Base-by-base conservation (phyloP, 2,888 invertebrate species). In the Drosophila ustulata region DNA sequence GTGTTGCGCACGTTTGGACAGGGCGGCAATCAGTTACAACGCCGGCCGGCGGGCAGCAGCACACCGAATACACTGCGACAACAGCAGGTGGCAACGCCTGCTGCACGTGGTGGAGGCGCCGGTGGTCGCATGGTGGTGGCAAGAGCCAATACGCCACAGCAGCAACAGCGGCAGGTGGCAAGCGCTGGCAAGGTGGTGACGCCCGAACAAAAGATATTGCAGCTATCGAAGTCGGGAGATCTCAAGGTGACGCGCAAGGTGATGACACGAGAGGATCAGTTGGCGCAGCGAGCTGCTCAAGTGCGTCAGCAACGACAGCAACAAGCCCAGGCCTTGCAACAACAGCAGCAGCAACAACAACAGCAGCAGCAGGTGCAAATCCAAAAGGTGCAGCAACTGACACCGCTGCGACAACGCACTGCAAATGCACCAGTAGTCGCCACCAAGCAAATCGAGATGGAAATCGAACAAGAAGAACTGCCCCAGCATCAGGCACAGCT, bases 351-450 rank as follows among this genome's bases (percentile, higher is more conserved):
- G 30, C 75, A 71, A 9, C 70, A 85, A 5, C 74, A 75, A n/a
- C 75, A 66, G n/a, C 71, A 90, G 52, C 83, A 88, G 2, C 82
- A 78, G 32, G 75, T 72, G 13, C 80, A 89, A 34, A 89, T 89
- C 62, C 90, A 91, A 62, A 90, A 93, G 62, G 91, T 94, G 92
- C 88, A 94, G 93, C 81, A 95, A 39, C 93, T 94, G 57, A 93
- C 94, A 18, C 81, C 88, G 78, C 94, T 94, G 28, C 50, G 79
- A 3, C 70, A 69, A 26, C 68, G 78, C 2, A 28, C 76, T 93
- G 93, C 61, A 93, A 94, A 32, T 89, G 92, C 68, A 8, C 4
- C 34, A 4, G 34, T 52, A 11, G 39, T 18, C 18, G 18, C 58
- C 18, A 41, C 79, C 4, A 72, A 75, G 68, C 79, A 76, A 43